These are phyloP conservation scores for Clarias fuscus DNA, from an alignment of 2,797 vertebrate species.

Conservation along the genomic window DNA sequence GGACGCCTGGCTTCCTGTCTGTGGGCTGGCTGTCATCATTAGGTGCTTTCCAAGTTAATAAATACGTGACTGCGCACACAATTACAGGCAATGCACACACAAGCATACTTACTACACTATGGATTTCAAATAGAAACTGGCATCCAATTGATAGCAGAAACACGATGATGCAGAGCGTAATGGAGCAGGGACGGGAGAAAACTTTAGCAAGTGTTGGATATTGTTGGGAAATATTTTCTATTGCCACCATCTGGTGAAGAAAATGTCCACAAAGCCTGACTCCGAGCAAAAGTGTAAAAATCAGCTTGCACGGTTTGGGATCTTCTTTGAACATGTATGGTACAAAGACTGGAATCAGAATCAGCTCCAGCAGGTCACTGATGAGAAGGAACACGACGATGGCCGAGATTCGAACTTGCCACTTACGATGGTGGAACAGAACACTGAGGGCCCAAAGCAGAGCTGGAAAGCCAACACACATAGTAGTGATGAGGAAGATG, in stretches of 20 bases:
- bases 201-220: neutral
- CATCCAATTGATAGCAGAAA: neutral
- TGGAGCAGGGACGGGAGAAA: neutral
- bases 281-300: neutral
- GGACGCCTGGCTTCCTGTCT: neutral
- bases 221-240: neutral
- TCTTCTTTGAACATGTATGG: fast-evolving
- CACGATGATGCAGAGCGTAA: neutral
- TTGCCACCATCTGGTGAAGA: constrained; percentile 23
- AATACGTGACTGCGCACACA: neutral
- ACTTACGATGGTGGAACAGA: neutral
- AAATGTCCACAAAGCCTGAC: neutral
- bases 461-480: constrained; percentile 27
- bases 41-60: neutral
- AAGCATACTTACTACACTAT: neutral
- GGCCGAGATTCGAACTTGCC: neutral
- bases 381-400: constrained; percentile 31
- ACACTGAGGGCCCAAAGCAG: constrained; percentile 19
- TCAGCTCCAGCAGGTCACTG: constrained; percentile 19
- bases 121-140: neutral
- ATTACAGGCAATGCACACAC: neutral
- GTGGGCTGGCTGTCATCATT: neutral
- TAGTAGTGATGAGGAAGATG: constrained; percentile 1
- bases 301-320: fast-evolving
- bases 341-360: neutral